A percentile compares a stretch with the other conserved stretches of the same genome.
Conservation (phyloP, 2,113 vertebrate genomes). For the Sylvia atricapilla region DNA sequence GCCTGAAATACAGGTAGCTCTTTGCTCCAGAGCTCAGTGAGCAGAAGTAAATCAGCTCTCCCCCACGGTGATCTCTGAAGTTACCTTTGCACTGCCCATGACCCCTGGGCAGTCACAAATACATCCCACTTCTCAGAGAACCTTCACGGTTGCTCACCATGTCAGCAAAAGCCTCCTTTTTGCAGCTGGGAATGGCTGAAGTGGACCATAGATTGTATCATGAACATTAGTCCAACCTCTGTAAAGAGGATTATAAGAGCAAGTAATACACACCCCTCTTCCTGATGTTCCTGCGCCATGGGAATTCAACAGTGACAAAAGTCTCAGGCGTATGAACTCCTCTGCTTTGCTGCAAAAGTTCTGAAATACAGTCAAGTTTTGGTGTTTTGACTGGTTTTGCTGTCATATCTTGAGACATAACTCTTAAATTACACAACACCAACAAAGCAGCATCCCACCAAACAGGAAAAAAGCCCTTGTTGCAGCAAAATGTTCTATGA, state of each 20-base stretch:
- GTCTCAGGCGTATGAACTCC: rapidly evolving
- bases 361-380: not conserved
- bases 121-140: not conserved
- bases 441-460: not conserved
- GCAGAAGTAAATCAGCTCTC: not conserved
- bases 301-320: not conserved
- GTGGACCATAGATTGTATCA: not conserved
- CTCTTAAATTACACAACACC: not conserved
- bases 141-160: not conserved
- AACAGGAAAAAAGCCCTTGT: not conserved
- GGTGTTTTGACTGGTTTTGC: not conserved
- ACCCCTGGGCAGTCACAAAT: not conserved
- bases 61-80: not conserved
- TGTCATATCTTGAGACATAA: not conserved
- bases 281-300: not conserved
- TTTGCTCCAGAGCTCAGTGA: not conserved
- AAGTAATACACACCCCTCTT: not conserved
- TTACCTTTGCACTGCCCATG: not conserved
- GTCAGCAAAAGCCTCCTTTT: not conserved
- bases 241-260: not conserved
- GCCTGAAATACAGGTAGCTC: not conserved
- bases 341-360: not conserved
- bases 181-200: not conserved
- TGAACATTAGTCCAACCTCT: not conserved
- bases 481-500: not conserved